These are phyloP conservation scores for Periplaneta americana DNA, from an alignment of 1,140 invertebrate genomes.

Conservation along the genomic window DNA sequence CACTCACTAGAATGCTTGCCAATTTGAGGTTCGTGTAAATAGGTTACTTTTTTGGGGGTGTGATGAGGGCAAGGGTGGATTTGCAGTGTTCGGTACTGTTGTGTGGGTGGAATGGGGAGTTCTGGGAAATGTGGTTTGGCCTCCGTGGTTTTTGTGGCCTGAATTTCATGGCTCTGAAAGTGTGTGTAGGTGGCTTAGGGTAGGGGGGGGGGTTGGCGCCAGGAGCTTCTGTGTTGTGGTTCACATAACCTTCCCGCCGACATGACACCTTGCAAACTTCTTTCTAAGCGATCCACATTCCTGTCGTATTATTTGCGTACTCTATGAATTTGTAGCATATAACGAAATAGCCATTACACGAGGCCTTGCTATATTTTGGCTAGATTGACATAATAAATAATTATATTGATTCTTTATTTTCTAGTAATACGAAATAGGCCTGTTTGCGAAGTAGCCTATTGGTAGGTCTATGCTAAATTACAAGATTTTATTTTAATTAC, in stretches of 20 bases:
- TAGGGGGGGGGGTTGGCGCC: neutral
- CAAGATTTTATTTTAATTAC: too few relatives aligned
- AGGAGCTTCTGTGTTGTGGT: too few relatives aligned
- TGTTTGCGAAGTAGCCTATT: too few relatives aligned
- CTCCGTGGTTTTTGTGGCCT: neutral
- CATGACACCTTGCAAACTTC: neutral
- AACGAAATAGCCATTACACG: too few relatives aligned
- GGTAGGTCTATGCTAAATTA: too few relatives aligned
- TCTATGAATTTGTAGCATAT: too few relatives aligned
- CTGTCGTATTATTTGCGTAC: too few relatives aligned
- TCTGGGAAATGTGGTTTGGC: neutral
- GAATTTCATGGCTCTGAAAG: neutral
- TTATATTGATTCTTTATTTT: too few relatives aligned
- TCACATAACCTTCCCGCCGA: neutral
- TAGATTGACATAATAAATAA: too few relatives aligned
- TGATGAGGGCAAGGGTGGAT: neutral
- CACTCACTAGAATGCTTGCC: neutral
- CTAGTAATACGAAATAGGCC: too few relatives aligned
- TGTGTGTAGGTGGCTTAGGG: neutral
- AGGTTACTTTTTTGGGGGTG: neutral
- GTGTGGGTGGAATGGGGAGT: neutral
- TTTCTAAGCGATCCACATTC: neutral
- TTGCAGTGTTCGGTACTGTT: too few relatives aligned
- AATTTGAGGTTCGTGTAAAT: neutral
- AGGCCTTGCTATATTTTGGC: too few relatives aligned